These are phyloP conservation scores for Chironomus striatipennis DNA, from an alignment of 1,140 invertebrate species.

Conservation along the genomic window DNA sequence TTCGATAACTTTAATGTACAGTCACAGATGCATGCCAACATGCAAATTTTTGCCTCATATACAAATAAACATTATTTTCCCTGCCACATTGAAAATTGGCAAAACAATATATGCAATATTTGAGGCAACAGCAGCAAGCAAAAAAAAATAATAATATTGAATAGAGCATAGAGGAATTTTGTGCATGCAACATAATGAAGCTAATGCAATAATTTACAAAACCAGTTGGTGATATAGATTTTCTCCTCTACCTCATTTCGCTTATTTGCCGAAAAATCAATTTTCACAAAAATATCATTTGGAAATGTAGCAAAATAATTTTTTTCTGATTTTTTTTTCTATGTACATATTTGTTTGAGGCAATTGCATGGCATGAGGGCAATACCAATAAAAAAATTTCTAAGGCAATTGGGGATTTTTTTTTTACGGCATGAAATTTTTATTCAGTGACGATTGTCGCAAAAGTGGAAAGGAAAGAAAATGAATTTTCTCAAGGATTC, in stretches of 20 bases:
- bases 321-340: neutral
- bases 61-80: slow-evolving; percentile 15
- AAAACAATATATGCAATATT: neutral
- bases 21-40: slow-evolving; percentile 5
- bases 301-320: neutral
- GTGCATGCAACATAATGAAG: slow-evolving; percentile 21
- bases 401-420: no score
- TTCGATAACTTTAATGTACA: neutral
- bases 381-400: no score
- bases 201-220: slow-evolving; percentile 23
- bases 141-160: neutral
- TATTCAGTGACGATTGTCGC: no score
- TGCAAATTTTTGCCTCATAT: slow-evolving; percentile 8
- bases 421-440: no score
- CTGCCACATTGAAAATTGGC: slow-evolving; percentile 11
- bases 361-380: neutral
- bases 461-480: no score
- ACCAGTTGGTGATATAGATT: slow-evolving; percentile 17
- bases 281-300: slow-evolving; percentile 14
- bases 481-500: no score
- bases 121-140: neutral
- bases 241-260: neutral
- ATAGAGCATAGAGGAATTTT: neutral
- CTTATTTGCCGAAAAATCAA: slow-evolving; percentile 2
- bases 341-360: neutral